Percentiles rank a stretch among this genome's conserved stretches.
Conservation (phyloP, 2,797 vertebrate species). For the Columba guinea region DNA sequence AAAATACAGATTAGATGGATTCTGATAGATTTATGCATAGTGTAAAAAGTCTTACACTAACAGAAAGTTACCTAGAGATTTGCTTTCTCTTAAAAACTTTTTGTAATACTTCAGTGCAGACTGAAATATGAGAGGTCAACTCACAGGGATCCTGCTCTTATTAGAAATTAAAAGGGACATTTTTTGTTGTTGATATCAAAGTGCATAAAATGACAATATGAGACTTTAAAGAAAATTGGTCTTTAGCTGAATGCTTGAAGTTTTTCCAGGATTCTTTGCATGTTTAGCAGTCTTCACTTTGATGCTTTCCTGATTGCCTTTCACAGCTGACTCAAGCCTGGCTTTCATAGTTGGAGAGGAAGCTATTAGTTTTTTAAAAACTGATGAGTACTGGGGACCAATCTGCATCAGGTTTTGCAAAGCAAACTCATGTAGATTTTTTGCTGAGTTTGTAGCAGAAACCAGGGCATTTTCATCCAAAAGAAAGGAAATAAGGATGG, state of each 20-base stretch:
- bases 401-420: conserved; percentile 90
- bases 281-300: conserved; percentile 77
- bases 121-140: conserved; percentile 24
- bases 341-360: conserved; percentile 87
- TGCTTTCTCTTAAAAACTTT: background rate
- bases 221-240: conserved; percentile 80
- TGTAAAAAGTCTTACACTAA: background rate
- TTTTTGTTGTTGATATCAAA: conserved; percentile 45
- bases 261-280: conserved; percentile 75
- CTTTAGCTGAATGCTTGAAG: conserved; percentile 90
- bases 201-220: background rate
- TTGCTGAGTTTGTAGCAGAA: conserved; percentile 80
- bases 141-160: background rate
- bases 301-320: conserved; percentile 87
- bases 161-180: conserved; percentile 16
- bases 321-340: conserved; percentile 89
- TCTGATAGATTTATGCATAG: background rate
- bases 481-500: conserved; percentile 91
- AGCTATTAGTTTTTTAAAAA: conserved; percentile 87
- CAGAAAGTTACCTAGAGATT: background rate
- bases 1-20: background rate
- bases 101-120: conserved; percentile 29
- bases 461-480: conserved; percentile 89
- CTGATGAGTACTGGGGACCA: conserved; percentile 83
- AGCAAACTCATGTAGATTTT: conserved; percentile 86